Base-by-base conservation (phyloP, 2,888 invertebrate genomes). In the Diplazon laetatorius region DNA sequence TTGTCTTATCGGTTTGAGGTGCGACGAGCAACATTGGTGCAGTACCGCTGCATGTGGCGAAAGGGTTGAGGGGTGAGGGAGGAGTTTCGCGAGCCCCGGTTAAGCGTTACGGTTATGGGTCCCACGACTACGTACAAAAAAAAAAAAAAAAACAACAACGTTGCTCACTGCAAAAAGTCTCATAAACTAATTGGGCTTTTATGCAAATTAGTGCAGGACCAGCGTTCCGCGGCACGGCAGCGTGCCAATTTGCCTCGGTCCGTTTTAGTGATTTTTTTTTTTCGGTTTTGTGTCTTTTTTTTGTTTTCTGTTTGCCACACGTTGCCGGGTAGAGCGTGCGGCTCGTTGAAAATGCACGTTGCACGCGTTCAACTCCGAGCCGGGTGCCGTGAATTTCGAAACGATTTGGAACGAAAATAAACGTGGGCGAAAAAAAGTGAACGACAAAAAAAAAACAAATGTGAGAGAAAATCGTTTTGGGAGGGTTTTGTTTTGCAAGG, bases 151-250 rank as follows among this genome's bases (percentile, higher is more conserved):
- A 30, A 30, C 2, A 30, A 5, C 6, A 30, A 48, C 35, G 30
- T 65, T 52, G 14, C 74, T 44, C 62, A 50, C 59, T 50, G 79
- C 30, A 30, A 81, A 80, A 82, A 82, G 71, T 68, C 77, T 79
- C 81, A 78, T 82, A 72, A 80, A 81, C 82, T 82, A 82, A 82
- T 82, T 82, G 81, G 81, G 78, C 77, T 82, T 81, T 82, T 76
- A 82, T 80, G 82, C 78, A 82, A 82, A 82, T 82, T 80, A 82
- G 73, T 76, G 25, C 35, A 62, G 39, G 78, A 75, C 78, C 78
- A 66, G 66, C n/a, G n/a, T 48, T 46, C 71, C 35, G 46, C 72
- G 22, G 72, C 69, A 70, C 65, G 79, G 81, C 82, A 80, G 76
- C 82, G 76, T 81, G 82, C 82, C 81, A 81, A 82, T 81, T 82